Base-by-base conservation (phyloP, 2,797 vertebrate species). In the Brachymystax lenok region DNA sequence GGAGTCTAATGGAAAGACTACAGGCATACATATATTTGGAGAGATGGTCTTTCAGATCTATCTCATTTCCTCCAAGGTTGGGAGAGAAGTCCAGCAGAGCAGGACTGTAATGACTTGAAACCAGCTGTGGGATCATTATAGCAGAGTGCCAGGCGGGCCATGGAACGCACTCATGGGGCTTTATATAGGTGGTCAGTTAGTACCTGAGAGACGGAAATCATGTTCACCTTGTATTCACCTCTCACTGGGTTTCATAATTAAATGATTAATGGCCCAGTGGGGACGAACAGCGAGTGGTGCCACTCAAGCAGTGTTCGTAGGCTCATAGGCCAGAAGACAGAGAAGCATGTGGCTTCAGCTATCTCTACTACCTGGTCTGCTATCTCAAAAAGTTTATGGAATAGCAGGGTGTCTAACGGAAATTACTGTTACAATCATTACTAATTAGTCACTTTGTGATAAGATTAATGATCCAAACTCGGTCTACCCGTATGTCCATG, bases 221-320 rank as follows among this genome's bases (percentile, higher is more conserved):
- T 82, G 83, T 93, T 91, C 91, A 94, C 92, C 93, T 92, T 89
- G 80, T 80, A 63, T 79, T 92, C 91, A 90, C 92, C 89, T 92
- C 92, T 90, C 79, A 69, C 91, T 83, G 87, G 81, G 92, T 82
- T 82, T 89, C 87, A 88, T 94, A 93, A 95, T 95, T 94, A 92
- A 86, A 84, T 94, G 93, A 94, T 94, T 94, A 94, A 95, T 93
- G 91, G 86, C 87, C 83, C 80, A 19, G 85, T 78, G 83, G 86
- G 87, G 87, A 85, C 86, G 81, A 90, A 85, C 89, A 87, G 89
- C 77, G 59, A 89, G 88, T 69, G 69, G 70, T 75, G 54, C 70
- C 87, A 86, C 77, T 89, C 87, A 83, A 72, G 79, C 79, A 54
- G 88, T 14, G 74, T 85, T 76, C 19, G 12, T 67, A 63, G 81